Evolutionary conservation across 2,888 invertebrate genomes (phyloP).

Genomic region (Synanthedon tipuliformis): DNA sequence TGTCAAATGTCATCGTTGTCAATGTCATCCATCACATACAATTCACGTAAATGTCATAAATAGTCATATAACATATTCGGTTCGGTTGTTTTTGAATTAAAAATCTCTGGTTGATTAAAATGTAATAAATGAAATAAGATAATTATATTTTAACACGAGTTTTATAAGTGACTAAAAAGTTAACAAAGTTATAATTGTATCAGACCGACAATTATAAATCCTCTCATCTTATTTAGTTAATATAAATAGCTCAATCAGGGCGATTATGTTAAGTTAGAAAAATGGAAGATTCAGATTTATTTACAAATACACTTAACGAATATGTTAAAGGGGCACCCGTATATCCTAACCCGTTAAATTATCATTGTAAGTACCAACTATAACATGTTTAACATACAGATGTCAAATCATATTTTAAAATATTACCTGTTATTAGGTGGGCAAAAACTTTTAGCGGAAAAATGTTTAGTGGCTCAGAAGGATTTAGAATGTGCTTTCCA

Average conservation of each 20-base stretch:
- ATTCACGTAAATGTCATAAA: too few species aligned
- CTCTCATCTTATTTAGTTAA: neutral
- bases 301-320: slow-evolving; percentile 45
- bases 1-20: too few species aligned
- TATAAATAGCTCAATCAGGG: neutral
- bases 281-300: slow-evolving; percentile 61
- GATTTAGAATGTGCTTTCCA: slow-evolving; percentile 48
- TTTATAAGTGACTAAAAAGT: too few species aligned
- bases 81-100: too few species aligned
- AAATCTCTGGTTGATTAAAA: too few species aligned
- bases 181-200: too few species aligned
- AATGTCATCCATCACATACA: too few species aligned
- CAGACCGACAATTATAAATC: too few species aligned
- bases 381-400: too few species aligned
- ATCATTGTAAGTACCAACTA: slow-evolving; percentile 42
- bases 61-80: too few species aligned
- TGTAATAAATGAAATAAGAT: too few species aligned
- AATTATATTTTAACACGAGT: too few species aligned
- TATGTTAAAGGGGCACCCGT: slow-evolving; percentile 40
- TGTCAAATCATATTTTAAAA: neutral
- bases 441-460: slow-evolving; percentile 49
- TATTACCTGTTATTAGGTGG: slow-evolving; percentile 27
- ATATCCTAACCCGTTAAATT: slow-evolving; percentile 53
- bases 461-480: slow-evolving; percentile 33
- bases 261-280: neutral